Conservation (phyloP, 2,113 vertebrate species). For the Thryonomys swinderianus region DNA sequence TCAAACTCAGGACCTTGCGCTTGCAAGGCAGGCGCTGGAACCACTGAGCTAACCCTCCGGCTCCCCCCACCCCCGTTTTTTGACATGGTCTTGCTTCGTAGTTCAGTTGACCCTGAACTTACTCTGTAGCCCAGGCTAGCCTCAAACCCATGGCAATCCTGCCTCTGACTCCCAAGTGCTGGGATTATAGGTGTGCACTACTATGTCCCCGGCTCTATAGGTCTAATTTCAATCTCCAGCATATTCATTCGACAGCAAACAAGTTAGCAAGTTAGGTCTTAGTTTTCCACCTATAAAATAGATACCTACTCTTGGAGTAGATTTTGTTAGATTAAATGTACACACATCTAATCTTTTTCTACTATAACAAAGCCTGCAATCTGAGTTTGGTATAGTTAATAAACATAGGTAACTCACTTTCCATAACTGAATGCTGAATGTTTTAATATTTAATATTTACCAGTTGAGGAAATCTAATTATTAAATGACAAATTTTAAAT, state of each 20-base stretch:
- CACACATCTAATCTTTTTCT: slow-evolving; percentile 42
- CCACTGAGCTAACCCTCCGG: too few species aligned
- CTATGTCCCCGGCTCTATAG: neutral
- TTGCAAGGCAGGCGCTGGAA: too few species aligned
- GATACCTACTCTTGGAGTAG: slow-evolving; percentile 26
- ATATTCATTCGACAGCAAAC: slow-evolving; percentile 58
- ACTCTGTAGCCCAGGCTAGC: too few species aligned
- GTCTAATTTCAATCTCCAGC: slow-evolving; percentile 56
- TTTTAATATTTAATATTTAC: slow-evolving; percentile 27
- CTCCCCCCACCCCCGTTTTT: too few species aligned
- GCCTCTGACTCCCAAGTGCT: too few species aligned
- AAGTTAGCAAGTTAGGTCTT: slow-evolving; percentile 52
- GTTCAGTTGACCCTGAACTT: too few species aligned
- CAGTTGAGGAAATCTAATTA: slow-evolving; percentile 36
- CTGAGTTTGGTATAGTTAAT: slow-evolving; percentile 36
- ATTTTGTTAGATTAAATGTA: slow-evolving; percentile 57
- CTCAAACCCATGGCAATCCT: too few species aligned
- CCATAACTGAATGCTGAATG: neutral
- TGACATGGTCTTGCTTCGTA: too few species aligned
- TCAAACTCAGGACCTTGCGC: too few species aligned
- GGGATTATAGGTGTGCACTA: too few species aligned
- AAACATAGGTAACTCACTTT: slow-evolving; percentile 34
- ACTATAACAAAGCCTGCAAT: slow-evolving; percentile 7
- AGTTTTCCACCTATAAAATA: slow-evolving; percentile 58
- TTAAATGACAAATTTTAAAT: slow-evolving; percentile 58